Base-by-base conservation (phyloP, 2,888 invertebrate genomes). In the Synergus japonicus region DNA sequence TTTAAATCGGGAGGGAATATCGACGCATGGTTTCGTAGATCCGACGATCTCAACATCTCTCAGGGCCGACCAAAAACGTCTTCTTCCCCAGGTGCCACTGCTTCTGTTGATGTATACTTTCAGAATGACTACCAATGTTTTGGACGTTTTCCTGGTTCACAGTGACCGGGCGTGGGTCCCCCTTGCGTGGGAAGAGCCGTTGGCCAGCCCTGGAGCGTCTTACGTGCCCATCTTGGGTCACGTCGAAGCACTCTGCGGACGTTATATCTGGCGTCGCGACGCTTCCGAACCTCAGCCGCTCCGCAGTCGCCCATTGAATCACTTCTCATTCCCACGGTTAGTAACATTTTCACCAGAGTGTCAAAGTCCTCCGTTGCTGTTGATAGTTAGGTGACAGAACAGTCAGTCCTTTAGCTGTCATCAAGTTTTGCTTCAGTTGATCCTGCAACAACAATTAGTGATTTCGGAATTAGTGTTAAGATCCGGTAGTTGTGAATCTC, bases 191-290 rank as follows among this genome's bases (percentile, higher is more conserved):
- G 91, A 87, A 89, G 90, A 86, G 78, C 81, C 86, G 85, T 88
- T 90, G 90, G 90, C 89, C 88, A 91, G 88, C 90, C 90, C 91
- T 91, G 90, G 90, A 90, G 88, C 90, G 88, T 90, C 89, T 85
- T 87, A 85, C 90, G 90, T 91, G 91, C 90, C 91, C 91, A 91
- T 90, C 88, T 91, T 91, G 89, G 91, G 91, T 91, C 90, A 87
- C 90, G 88, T 86, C 87, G 86, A 83, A 76, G 83, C 83, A 83
- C 86, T 85, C 85, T 87, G 88, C 89, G 87, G 89, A 89, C 88
- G 90, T 91, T 91, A 91, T 90, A 91, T 90, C 90, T 89, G 90
- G 90, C 89, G 89, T 86, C 88, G 86, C 88, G 88, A 86, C 86
- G 89, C 88, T 86, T 83, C 86, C 87, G 87, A 88, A 85, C 88